Percentiles rank a stretch among this genome's conserved stretches.
These are phyloP conservation scores for Campylomormyrus tamandua DNA, from an alignment of 2,113 vertebrate species.

Conservation along the genomic window DNA sequence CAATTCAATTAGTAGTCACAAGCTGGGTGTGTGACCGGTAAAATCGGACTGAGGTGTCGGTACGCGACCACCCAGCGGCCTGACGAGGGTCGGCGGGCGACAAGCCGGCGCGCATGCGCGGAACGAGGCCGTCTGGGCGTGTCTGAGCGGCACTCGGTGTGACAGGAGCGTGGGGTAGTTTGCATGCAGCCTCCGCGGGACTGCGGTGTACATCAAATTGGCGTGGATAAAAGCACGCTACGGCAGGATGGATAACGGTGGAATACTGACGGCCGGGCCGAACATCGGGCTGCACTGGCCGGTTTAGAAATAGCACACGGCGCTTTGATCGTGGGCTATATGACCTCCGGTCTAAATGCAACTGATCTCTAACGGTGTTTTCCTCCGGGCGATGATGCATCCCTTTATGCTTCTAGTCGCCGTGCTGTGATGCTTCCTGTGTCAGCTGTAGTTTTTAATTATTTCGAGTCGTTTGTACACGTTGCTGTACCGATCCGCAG, in stretches of 20 bases:
- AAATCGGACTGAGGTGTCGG: neutral
- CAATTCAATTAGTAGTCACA: neutral
- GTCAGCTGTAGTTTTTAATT: neutral
- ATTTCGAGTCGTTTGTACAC: neutral
- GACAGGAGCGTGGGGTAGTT: constrained; percentile 29
- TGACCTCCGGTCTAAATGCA: constrained; percentile 50
- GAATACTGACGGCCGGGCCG: neutral
- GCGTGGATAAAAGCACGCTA: neutral
- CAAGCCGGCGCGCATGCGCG: constrained; percentile 53
- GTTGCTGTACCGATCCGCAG: neutral
- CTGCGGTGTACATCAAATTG: constrained; percentile 41
- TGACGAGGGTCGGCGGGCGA: neutral
- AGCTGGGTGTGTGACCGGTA: neutral
- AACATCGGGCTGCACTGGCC: constrained; percentile 9
- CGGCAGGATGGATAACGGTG: constrained; percentile 9
- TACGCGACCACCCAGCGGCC: neutral
- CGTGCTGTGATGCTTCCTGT: neutral
- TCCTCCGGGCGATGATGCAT: neutral
- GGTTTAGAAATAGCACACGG: neutral
- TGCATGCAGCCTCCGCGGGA: constrained; percentile 34
- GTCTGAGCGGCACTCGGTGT: constrained; percentile 45
- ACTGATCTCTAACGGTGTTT: constrained; percentile 28
- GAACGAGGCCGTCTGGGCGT: constrained; percentile 47
- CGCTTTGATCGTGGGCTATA: constrained; percentile 31
- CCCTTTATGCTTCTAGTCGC: neutral